Evolutionary conservation across 2,797 vertebrate genomes (phyloP).

Genomic region (Corythornis leucogaster): DNA sequence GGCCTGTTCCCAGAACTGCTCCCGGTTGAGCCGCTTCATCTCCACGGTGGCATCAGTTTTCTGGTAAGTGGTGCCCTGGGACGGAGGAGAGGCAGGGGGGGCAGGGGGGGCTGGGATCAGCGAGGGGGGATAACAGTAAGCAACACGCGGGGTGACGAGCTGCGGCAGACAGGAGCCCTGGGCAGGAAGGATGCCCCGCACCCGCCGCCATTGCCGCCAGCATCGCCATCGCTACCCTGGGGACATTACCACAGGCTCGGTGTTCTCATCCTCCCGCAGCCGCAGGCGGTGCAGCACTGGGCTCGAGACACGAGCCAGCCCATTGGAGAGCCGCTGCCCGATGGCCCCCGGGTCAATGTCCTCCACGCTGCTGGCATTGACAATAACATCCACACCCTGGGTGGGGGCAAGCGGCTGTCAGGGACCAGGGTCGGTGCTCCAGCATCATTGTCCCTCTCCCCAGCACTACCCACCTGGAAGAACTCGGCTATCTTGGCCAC

Average conservation of each 20-base stretch:
- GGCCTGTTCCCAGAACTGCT: slow-evolving; percentile 97
- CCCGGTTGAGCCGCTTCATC: slow-evolving; percentile 96
- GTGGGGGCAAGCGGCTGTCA: neutral
- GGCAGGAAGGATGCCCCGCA: neutral
- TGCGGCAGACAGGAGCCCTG: neutral
- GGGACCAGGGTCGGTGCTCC: rapidly evolving
- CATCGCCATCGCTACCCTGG: rapidly evolving
- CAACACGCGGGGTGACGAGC: neutral
- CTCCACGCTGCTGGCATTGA: slow-evolving; percentile 96
- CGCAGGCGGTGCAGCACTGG: slow-evolving; percentile 91
- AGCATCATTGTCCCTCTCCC: neutral
- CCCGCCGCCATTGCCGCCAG: neutral
- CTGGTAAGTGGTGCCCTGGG: slow-evolving; percentile 93
- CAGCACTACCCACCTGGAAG: slow-evolving; percentile 87
- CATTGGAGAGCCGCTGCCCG: slow-evolving; percentile 92
- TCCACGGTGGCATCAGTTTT: slow-evolving; percentile 96
- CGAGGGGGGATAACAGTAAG: neutral
- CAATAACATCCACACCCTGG: slow-evolving; percentile 91
- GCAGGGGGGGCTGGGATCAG: slow-evolving; percentile 36
- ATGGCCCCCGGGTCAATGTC: slow-evolving; percentile 94
- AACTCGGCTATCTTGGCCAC: slow-evolving; percentile 95
- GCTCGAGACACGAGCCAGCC: slow-evolving; percentile 87
- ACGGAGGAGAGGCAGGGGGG: neutral
- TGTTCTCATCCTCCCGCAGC: slow-evolving; percentile 87
- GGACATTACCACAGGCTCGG: slow-evolving; percentile 86